These are phyloP conservation scores for Perithous albicinctus DNA, from an alignment of 2,888 invertebrate genomes.

Conservation along the genomic window DNA sequence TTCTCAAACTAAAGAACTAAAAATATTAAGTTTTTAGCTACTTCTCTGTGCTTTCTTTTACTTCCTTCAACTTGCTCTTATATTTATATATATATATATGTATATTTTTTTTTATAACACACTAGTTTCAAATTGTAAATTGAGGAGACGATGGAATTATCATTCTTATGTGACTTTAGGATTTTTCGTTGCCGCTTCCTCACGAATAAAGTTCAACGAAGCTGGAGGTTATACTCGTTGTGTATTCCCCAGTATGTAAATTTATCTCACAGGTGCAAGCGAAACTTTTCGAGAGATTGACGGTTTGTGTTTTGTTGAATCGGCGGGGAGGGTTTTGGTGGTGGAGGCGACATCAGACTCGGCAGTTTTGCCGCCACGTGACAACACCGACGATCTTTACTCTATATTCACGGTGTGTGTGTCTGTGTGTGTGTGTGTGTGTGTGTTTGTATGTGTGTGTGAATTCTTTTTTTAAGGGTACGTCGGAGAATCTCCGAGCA, in stretches of 20 bases:
- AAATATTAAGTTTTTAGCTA: not conserved
- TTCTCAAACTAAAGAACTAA: too few species aligned
- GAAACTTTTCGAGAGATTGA: constrained; percentile 25
- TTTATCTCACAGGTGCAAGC: constrained; percentile 12
- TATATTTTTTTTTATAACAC: not conserved
- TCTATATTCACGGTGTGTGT: not conserved
- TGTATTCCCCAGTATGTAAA: constrained; percentile 16
- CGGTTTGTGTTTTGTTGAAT: constrained; percentile 2
- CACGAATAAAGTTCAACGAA: constrained; percentile 4
- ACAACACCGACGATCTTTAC: constrained; percentile 5
- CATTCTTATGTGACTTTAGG: not conserved
- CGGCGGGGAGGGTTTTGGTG: not conserved
- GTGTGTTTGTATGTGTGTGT: too few species aligned
- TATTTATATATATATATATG: too few species aligned
- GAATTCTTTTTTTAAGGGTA: not conserved
- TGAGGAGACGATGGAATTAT: not conserved
- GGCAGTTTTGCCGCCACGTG: constrained; percentile 48
- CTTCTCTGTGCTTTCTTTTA: not conserved
- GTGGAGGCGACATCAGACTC: not conserved
- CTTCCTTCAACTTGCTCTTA: not conserved
- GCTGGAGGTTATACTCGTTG: not conserved
- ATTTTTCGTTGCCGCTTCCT: not conserved
- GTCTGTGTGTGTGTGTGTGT: not conserved
- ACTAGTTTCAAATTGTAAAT: not conserved
- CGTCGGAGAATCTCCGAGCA: not conserved